These are phyloP conservation scores for Acromyrmex charruanus DNA, from an alignment of 1,140 invertebrate species.

Conservation along the genomic window DNA sequence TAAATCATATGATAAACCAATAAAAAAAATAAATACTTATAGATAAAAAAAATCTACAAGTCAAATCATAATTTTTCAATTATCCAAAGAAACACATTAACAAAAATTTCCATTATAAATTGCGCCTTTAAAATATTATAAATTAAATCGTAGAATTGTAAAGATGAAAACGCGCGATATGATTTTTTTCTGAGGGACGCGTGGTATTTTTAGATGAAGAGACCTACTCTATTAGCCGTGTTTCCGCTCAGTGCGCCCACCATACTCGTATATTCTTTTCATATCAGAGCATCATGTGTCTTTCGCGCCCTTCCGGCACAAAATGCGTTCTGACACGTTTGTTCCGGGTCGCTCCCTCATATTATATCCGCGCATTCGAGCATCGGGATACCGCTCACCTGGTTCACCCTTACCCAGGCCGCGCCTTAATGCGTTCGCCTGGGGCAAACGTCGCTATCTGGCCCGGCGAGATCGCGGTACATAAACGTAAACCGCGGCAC, in stretches of 20 bases:
- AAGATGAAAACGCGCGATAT: not conserved
- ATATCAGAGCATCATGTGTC: conserved; percentile 53
- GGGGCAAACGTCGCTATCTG: conserved; percentile 62
- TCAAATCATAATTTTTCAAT: not conserved
- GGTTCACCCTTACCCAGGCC: conserved; percentile 55
- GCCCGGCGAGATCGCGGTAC: conserved; percentile 57
- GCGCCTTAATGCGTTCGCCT: conserved; percentile 58
- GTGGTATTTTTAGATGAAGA: not conserved
- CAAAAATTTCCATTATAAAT: not conserved
- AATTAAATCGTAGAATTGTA: not conserved
- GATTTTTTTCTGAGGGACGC: not conserved
- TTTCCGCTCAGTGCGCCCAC: not conserved
- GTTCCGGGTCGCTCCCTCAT: conserved; percentile 67
- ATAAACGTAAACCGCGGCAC: conserved; percentile 74
- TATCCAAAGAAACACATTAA: not conserved
- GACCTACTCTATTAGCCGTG: not conserved
- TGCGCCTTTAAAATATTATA: not conserved
- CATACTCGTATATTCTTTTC: conserved; percentile 17
- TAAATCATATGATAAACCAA: conserved; percentile 12
- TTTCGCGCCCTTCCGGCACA: conserved; percentile 66
- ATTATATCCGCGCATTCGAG: conserved; percentile 16
- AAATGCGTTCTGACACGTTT: conserved; percentile 68
- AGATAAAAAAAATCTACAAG: conserved; percentile 2
- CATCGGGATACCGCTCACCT: conserved; percentile 46
- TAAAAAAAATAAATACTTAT: not conserved